These are phyloP conservation scores for Machimus rusticus DNA, from an alignment of 2,888 invertebrate genomes.

Conservation along the genomic window DNA sequence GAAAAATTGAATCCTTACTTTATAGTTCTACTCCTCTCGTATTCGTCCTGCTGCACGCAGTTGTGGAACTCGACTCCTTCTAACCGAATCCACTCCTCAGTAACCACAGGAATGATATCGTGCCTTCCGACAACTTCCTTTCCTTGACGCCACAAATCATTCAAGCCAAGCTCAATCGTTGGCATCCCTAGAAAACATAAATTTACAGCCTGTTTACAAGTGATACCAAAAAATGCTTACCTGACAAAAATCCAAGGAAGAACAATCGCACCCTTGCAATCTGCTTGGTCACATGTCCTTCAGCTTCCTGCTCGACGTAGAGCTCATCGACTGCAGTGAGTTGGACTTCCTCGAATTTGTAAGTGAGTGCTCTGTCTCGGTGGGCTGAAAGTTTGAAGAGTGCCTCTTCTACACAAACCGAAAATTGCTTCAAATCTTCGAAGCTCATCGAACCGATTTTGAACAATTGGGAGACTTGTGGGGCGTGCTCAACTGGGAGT, in stretches of 20 bases:
- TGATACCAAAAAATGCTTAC: constrained; percentile 60
- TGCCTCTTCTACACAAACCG: constrained; percentile 90
- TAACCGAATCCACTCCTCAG: constrained; percentile 98
- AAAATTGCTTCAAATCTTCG: constrained; percentile 92
- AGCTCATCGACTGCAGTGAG: constrained; percentile 92
- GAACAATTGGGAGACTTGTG: constrained; percentile 93
- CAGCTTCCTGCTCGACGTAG: constrained; percentile 85
- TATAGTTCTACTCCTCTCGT: constrained; percentile 82
- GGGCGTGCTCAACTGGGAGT: constrained; percentile 95
- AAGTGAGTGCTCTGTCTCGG: constrained; percentile 86
- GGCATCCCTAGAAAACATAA: constrained; percentile 77
- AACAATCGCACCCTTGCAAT: constrained; percentile 94
- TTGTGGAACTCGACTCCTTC: constrained; percentile 95
- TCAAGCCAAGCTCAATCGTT: constrained; percentile 94
- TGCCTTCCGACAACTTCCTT: constrained; percentile 98
- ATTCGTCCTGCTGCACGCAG: constrained; percentile 90
- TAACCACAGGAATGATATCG: constrained; percentile 98
- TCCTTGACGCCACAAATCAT: constrained; percentile 97
- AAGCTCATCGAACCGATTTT: constrained; percentile 91
- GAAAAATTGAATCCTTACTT: constrained; percentile 66
- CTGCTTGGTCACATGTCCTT: constrained; percentile 85
- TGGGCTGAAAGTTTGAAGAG: constrained; percentile 85
- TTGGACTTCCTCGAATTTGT: constrained; percentile 97
- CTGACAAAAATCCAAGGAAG: constrained; percentile 94
- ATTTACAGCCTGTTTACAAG: not conserved